Conservation (phyloP, 2,888 invertebrate species). For the Hetaerina titia region DNA sequence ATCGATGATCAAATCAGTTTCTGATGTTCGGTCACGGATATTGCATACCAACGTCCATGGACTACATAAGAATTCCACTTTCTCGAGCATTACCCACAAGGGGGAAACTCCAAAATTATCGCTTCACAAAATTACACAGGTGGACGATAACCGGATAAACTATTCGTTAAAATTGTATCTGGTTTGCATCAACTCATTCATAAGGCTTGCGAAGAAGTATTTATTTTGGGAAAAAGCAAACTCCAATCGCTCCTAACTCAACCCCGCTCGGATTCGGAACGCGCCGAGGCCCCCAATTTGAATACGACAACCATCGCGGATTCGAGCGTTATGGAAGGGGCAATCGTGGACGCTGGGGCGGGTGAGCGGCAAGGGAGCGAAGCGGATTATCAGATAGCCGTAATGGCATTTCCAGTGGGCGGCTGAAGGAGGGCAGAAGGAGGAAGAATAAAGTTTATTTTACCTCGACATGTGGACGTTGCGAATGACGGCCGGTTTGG, state of each 20-base stretch:
- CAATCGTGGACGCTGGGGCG: background rate
- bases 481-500: background rate
- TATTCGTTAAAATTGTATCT: background rate
- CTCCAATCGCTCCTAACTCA: background rate
- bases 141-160: background rate
- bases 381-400: background rate
- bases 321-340: background rate
- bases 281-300: background rate
- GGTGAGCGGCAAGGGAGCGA: background rate
- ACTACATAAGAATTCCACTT: background rate
- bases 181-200: background rate
- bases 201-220: background rate
- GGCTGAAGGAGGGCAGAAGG: background rate
- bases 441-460: background rate
- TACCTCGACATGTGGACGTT: background rate
- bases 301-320: background rate
- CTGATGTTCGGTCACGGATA: background rate
- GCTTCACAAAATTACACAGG: background rate
- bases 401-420: background rate
- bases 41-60: background rate
- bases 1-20: background rate
- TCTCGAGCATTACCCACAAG: background rate
- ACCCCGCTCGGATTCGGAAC: background rate
- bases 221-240: background rate
- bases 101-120: background rate